A percentile compares a stretch with the other conserved stretches of the same genome.
phyloP scores from a whole-genome alignment of 2,888 invertebrate genomes.

The Diaprepes abbreviatus region DNA sequence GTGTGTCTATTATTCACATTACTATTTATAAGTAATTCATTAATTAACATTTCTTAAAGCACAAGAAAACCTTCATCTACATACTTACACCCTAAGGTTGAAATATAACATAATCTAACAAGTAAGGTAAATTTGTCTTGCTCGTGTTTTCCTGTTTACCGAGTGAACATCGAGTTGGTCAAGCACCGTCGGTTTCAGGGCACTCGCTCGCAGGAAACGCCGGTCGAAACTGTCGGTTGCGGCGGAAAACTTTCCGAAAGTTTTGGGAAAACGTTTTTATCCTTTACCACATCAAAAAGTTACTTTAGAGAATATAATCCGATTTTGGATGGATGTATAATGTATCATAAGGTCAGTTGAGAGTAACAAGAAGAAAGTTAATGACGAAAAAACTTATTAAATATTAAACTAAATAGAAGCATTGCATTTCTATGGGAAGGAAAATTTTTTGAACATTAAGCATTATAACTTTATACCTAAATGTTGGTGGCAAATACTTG shows the following conservation, averaged over 20 bases:
- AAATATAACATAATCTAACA: constrained; percentile 1
- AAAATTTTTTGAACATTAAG: too few relatives aligned
- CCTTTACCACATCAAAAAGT: neutral
- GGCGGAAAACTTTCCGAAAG: neutral
- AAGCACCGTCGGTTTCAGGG: constrained; percentile 1
- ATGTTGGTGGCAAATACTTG: too few relatives aligned
- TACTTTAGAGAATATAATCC: neutral
- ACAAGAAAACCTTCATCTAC: neutral
- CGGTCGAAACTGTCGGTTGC: neutral
- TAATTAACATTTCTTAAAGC: too few relatives aligned
- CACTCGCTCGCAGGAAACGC: neutral
- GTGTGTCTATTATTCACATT: too few relatives aligned
- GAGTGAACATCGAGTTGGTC: neutral
- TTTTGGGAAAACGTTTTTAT: neutral
- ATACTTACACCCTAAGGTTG: neutral
- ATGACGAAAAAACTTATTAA: too few relatives aligned
- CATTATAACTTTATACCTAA: too few relatives aligned
- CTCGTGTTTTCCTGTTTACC: constrained; percentile 13
- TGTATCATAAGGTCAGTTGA: too few relatives aligned
- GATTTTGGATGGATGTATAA: too few relatives aligned
- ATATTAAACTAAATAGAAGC: too few relatives aligned
- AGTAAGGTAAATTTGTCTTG: constrained; percentile 1
- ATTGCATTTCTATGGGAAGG: too few relatives aligned
- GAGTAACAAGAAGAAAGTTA: too few relatives aligned
- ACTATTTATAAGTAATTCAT: too few relatives aligned